Percentiles rank a stretch among this genome's conserved stretches.
These are phyloP conservation scores for Drosophila yakuba DNA, from an alignment of 1,140 invertebrate species.

Conservation along the genomic window DNA sequence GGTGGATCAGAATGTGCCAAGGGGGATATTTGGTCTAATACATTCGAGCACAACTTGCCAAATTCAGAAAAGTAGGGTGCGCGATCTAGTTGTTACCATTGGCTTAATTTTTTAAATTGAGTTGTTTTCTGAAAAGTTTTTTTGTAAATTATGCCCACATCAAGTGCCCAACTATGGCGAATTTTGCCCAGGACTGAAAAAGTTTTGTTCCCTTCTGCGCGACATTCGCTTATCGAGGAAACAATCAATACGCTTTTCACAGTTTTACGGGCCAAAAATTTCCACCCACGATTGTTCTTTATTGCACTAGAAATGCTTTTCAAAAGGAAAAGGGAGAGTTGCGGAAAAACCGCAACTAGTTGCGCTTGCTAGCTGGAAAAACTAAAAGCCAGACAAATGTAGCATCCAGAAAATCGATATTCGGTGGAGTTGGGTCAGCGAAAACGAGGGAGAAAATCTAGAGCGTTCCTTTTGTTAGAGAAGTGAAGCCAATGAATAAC, in stretches of 20 bases:
- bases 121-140: conserved; percentile 35
- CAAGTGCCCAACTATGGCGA: conserved; percentile 13
- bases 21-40: neutral
- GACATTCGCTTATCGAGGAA: conserved; percentile 28
- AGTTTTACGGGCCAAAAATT: conserved; percentile 23
- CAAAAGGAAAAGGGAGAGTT: neutral
- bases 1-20: too few species aligned
- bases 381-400: conserved; percentile 77
- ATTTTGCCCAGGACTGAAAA: conserved; percentile 9
- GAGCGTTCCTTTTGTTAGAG: conserved; percentile 24
- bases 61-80: neutral
- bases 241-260: conserved; percentile 46
- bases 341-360: conserved; percentile 63
- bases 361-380: conserved; percentile 57
- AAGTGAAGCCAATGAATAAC: conserved; percentile 80
- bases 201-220: conserved; percentile 5
- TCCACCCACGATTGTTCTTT: conserved; percentile 17
- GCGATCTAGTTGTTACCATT: too few species aligned
- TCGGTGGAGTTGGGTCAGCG: conserved; percentile 61
- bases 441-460: conserved; percentile 19
- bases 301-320: conserved; percentile 21
- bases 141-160: conserved; percentile 15
- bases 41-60: neutral
- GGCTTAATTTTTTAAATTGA: neutral
- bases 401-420: conserved; percentile 65